Evolutionary conservation across 2,113 vertebrate genomes (phyloP).

Genomic region (Cephalopholis sonnerati): DNA sequence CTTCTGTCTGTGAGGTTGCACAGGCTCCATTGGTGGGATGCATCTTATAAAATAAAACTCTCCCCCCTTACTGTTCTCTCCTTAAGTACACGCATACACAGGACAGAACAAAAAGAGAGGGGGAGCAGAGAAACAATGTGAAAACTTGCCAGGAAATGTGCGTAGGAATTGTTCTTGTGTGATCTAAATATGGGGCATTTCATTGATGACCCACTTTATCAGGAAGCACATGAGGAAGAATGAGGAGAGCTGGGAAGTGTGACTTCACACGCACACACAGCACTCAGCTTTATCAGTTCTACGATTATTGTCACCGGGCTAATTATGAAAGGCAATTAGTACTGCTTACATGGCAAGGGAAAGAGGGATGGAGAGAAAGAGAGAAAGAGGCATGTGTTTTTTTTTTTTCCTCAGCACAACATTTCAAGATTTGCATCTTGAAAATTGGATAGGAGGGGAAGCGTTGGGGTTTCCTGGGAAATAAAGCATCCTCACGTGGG

Average conservation of each 20-base stretch:
- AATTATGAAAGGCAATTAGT: slow-evolving; percentile 88
- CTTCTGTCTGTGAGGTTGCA: slow-evolving; percentile 65
- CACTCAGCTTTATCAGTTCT: slow-evolving; percentile 73
- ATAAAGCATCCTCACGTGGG: slow-evolving; percentile 78
- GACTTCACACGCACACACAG: slow-evolving; percentile 35
- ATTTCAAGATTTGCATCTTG: slow-evolving; percentile 73
- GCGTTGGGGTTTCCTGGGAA: slow-evolving; percentile 78
- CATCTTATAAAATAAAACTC: slow-evolving; percentile 34
- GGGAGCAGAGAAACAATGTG: slow-evolving; percentile 29
- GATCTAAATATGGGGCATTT: slow-evolving; percentile 75
- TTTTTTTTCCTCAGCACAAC: slow-evolving; percentile 56
- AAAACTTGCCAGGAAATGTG: slow-evolving; percentile 49
- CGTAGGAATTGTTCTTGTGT: slow-evolving; percentile 43
- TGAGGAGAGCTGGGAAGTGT: slow-evolving; percentile 51
- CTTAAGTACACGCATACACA: neutral
- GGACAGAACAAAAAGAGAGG: neutral
- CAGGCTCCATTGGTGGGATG: slow-evolving; percentile 52
- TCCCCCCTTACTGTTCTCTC: neutral
- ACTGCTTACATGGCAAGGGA: slow-evolving; percentile 72
- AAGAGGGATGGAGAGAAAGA: slow-evolving; percentile 50
- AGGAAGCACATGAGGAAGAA: slow-evolving; percentile 63
- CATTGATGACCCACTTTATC: slow-evolving; percentile 83
- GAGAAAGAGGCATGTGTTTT: slow-evolving; percentile 33
- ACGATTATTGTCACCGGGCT: slow-evolving; percentile 83
- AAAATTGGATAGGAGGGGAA: slow-evolving; percentile 73